Conservation (phyloP, 2,888 invertebrate genomes). For the Junonia oenone region DNA sequence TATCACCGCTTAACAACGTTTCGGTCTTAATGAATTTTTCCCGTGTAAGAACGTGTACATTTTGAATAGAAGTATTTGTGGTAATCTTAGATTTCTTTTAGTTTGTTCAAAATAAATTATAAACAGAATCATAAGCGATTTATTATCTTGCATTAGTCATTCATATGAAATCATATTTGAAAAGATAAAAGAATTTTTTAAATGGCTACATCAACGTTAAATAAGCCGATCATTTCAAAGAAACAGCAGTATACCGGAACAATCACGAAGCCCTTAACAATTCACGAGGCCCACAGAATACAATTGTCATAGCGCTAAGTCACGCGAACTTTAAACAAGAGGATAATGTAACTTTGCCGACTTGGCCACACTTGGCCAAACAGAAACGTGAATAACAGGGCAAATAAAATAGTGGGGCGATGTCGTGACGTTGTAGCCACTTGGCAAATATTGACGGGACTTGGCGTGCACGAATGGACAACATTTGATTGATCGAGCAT, state of each 20-base stretch:
- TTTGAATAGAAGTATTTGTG: too few species aligned
- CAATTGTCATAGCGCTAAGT: conserved; percentile 56
- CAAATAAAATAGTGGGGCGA: conserved; percentile 50
- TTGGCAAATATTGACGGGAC: conserved; percentile 66
- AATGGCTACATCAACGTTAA: not conserved
- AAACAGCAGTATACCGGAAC: conserved; percentile 12
- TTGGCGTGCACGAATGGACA: conserved; percentile 53
- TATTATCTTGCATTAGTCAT: not conserved
- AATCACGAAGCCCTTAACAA: conserved; percentile 38
- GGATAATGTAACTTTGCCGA: conserved; percentile 31
- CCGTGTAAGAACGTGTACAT: conserved; percentile 2
- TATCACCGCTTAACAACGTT: conserved; percentile 44
- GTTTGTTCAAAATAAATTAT: too few species aligned
- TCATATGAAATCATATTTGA: not conserved
- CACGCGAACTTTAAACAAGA: conserved; percentile 57
- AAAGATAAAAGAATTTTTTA: not conserved
- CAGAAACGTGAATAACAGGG: conserved; percentile 67
- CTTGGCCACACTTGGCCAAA: conserved; percentile 47
- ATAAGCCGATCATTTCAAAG: conserved; percentile 16
- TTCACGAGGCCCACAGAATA: conserved; percentile 45
- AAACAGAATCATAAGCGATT: too few species aligned
- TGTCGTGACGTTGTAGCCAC: conserved; percentile 57
- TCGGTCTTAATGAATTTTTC: conserved; percentile 31
- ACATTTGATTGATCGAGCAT: conserved; percentile 72
- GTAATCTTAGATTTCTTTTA: too few species aligned